Evolutionary conservation across 2,113 vertebrate genomes (phyloP), one percentile per base, ranked within the genome.

Genomic region (Myrmecobius fasciatus): DNA sequence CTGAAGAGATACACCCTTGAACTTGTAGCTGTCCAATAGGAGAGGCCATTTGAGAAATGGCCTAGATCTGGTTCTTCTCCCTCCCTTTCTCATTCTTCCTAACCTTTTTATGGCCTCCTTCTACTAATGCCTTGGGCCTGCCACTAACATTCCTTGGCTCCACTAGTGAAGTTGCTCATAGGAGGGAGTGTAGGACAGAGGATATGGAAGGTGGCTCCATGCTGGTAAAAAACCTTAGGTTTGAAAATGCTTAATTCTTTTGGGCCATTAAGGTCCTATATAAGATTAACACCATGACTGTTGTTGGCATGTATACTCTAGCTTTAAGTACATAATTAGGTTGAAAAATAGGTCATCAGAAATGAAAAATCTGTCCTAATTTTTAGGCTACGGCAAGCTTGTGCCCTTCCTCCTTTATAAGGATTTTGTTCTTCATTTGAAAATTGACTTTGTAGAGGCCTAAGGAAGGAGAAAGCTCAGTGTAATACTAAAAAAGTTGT

Each of bases 271-370:
- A n/a, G n/a, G n/a, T n/a, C n/a, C n/a, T n/a, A n/a, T n/a, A n/a
- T n/a, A n/a, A n/a, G n/a, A n/a, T n/a, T n/a, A n/a, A n/a, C 47
- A 89, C 4, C 17, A 31, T 17, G 53, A 52, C 52, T 89, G 36
- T 90, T 47, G 36, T 10, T 49, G 46, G 67, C 28, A n/a, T 31
- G 28, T 43, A 89, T 25, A 46, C 43, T 52, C 52, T 89, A 56
- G 26, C 53, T 93, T 88, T 52, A 43, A 28, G 49, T 49, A 24
- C 25, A 90, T 51, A 90, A 90, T 90, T 90, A 90, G 89, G 47
- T 90, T 90, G 89, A 90, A 90, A 90, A 90, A 90, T 90, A 31
- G 89, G 89, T 90, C 47, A 90, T 90, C 28, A 90, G 14, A 90
- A 51, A 49, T 48, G 89, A 90, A 49, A 90, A 90, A 12, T 28